These are phyloP conservation scores for Rutilus rutilus DNA, from an alignment of 2,113 vertebrate species.

Conservation along the genomic window DNA sequence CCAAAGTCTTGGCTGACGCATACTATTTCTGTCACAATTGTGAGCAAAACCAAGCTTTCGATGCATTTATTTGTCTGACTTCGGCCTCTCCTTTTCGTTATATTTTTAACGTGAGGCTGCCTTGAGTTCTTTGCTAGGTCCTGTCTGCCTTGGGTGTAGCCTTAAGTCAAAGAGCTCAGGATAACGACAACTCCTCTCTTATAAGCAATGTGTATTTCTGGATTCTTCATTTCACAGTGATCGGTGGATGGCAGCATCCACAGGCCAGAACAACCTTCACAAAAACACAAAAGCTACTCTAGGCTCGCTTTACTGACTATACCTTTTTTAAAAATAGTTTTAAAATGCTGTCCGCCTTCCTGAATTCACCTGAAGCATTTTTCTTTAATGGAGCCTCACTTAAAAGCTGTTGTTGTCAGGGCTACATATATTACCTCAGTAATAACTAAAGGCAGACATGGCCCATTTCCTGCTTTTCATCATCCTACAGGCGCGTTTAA, in stretches of 20 bases:
- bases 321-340: not conserved
- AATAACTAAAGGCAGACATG: slow-evolving; percentile 51
- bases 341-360: not conserved
- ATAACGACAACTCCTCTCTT: not conserved
- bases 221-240: not conserved
- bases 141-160: slow-evolving; percentile 35
- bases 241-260: not conserved
- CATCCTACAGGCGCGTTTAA: slow-evolving; percentile 52
- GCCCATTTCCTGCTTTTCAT: slow-evolving; percentile 55
- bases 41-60: not conserved
- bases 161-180: slow-evolving; percentile 12
- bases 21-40: slow-evolving; percentile 20
- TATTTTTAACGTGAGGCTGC: not conserved
- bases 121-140: not conserved
- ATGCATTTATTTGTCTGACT: slow-evolving; percentile 28
- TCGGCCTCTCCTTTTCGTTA: not conserved
- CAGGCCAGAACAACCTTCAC: not conserved
- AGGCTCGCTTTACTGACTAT: not conserved
- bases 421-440: slow-evolving; percentile 41
- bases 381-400: slow-evolving; percentile 6
- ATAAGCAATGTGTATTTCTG: not conserved
- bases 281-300: not conserved
- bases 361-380: not conserved
- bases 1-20: not conserved
- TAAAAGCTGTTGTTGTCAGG: slow-evolving; percentile 48